Conservation (phyloP, 2,797 vertebrate genomes). For the Sebastes miniatus region DNA sequence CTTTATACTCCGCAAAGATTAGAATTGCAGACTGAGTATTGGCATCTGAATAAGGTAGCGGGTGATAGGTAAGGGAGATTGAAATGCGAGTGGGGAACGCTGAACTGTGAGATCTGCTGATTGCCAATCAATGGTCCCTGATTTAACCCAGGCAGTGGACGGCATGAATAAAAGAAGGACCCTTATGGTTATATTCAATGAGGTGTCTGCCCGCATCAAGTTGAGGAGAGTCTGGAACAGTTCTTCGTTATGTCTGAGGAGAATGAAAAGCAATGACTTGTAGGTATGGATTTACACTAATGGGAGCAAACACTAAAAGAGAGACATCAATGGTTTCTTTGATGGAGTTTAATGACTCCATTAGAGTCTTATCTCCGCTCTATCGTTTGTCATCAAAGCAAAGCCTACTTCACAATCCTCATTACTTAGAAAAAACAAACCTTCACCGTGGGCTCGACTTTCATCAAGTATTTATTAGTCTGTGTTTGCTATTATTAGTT, state of each 20-base stretch:
- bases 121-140: slow-evolving; percentile 78
- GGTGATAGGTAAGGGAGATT: slow-evolving; percentile 57
- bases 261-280: slow-evolving; percentile 56
- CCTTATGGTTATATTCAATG: slow-evolving; percentile 53
- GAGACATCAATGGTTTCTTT: slow-evolving; percentile 51
- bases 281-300: slow-evolving; percentile 65
- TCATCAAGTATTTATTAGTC: slow-evolving; percentile 22
- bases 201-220: slow-evolving; percentile 43
- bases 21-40: slow-evolving; percentile 26
- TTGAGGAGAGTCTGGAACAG: slow-evolving; percentile 24
- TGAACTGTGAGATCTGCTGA: slow-evolving; percentile 69
- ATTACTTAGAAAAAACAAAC: slow-evolving; percentile 30
- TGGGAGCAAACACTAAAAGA: slow-evolving; percentile 52
- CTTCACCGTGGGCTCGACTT: slow-evolving; percentile 14
- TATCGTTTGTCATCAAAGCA: slow-evolving; percentile 50
- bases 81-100: slow-evolving; percentile 56
- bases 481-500: slow-evolving; percentile 7
- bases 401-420: slow-evolving; percentile 17
- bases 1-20: slow-evolving; percentile 13
- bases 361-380: slow-evolving; percentile 56
- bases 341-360: slow-evolving; percentile 70
- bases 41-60: slow-evolving; percentile 44
- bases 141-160: slow-evolving; percentile 67
- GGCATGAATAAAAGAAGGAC: slow-evolving; percentile 72
- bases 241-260: slow-evolving; percentile 31